Base-by-base conservation (phyloP, 2,113 vertebrate genomes). In the Nematolebias whitei region DNA sequence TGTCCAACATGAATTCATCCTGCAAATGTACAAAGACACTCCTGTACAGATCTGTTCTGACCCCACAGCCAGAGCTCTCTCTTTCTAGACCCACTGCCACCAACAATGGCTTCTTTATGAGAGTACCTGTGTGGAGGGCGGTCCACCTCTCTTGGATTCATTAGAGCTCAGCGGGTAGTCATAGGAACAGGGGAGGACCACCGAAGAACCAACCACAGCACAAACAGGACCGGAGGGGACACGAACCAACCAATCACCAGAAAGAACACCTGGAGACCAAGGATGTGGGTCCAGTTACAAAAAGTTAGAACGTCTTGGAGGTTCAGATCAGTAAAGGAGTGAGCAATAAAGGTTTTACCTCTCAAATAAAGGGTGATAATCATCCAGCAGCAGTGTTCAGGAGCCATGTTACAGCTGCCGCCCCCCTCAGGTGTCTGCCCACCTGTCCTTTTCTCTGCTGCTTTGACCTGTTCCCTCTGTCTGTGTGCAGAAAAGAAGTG, bases 131-230 rank as follows among this genome's bases (percentile, higher is more conserved):
- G 20, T 19, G 23, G 77, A 48, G 39, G 14, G 78, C 29, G 14
- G 54, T 19, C 43, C 62, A 22, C 16, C 63, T 35, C 52, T 45
- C 22, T 49, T 43, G 38, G 19, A 49, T 61, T 65, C 67, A 74
- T 50, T 58, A 18, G 72, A 62, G 29, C 53, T 68, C 43, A 84
- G 83, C 1, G 88, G 90, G 80, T 81, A 91, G 82, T 91, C 88
- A 83, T 88, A 93, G 67, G 83, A 87, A 80, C 92, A 93, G 2
- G 78, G 83, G 10, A 93, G 63, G 24, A 81, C 72, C 57, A 91
- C 80, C 0, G 89, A 74, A 16, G 90, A 92, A 29, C 86, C 88
- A 65, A 7, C 26, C 64, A 80, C 40, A 54, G 86, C 85, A 51
- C 68, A 82, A 62, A 92, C 56, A 2, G 92, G 87, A 43, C 53